Base-by-base conservation (phyloP, 2,113 vertebrate genomes). In the Dryoscopus gambensis region DNA sequence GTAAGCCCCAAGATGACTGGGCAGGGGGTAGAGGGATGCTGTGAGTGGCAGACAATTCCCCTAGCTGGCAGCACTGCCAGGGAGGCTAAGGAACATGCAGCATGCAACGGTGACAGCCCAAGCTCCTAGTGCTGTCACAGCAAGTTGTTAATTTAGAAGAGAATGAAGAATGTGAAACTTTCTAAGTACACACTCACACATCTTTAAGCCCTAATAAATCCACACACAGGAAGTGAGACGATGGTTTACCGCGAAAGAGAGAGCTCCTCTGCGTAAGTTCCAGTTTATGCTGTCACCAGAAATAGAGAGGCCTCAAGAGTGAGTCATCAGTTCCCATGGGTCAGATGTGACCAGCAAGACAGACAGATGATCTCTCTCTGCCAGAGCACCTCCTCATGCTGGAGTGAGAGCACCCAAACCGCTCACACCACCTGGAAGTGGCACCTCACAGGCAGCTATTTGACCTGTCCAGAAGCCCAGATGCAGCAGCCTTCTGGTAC, bases 161-260 rank as follows among this genome's bases (percentile, higher is more conserved):
- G 35, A 84, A 79, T 9, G 10, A 90, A 80, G 59, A 76, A 24
- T 35, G 8, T 47, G 64, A 44, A 92, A 39, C 71, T 92, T 80
- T 53, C 79, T 62, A 79, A 69, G 90, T 59, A 55, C 30, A 71
- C 74, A 91, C 71, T 71, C 80, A 50, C 55, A 3, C 14, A 7
- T 13, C 40, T 92, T 73, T 80, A 42, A 93, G 57, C 67, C 28
- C 68, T 59, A 92, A 63, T 78, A 92, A 90, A 77, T 67, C 47
- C 24, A 63, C 33, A 40, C 8, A n/a, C 39, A 84, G 92, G 89
- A 92, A 89, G 50, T 5, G 2, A 79, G 65, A 44, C 0, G 2
- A 44, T 22, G 22, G 55, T 78, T 92, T 55, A 44, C 52, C 10
- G 11, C 9, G 9, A 57, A 73, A 64, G 84, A 84, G 17, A 31